Percentiles rank a stretch among this genome's conserved stretches.
Evolutionary conservation across 2,797 vertebrate genomes (phyloP).

Genomic region (Anguilla anguilla): DNA sequence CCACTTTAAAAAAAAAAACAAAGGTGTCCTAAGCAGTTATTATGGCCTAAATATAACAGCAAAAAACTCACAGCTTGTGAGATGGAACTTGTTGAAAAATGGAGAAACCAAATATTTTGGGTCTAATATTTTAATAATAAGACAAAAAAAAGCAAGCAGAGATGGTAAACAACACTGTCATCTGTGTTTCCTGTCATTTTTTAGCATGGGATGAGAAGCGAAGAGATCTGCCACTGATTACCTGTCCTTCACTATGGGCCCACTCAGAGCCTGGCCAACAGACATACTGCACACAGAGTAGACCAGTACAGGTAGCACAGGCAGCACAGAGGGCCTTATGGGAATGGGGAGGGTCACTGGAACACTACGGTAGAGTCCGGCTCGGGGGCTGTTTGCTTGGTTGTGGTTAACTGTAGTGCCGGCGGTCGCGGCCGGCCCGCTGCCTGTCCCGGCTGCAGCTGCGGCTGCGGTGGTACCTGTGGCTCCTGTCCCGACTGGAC

Average conservation of each 20-base stretch:
- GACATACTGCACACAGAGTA: not conserved
- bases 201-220: not conserved
- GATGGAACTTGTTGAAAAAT: not conserved
- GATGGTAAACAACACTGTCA: not conserved
- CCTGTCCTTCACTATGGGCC: not conserved
- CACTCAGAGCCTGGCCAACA: not conserved
- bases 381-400: not conserved
- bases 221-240: not conserved
- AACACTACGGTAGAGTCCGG: not conserved
- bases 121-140: not conserved
- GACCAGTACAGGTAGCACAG: not conserved
- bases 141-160: not conserved
- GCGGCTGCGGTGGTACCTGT: constrained; percentile 40
- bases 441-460: not conserved
- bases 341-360: not conserved
- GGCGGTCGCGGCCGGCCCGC: constrained; percentile 43
- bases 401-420: constrained; percentile 43
- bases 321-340: not conserved
- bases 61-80: not conserved
- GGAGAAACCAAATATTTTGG: not conserved
- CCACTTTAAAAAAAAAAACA: not conserved
- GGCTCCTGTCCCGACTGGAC: constrained; percentile 23
- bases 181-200: not conserved
- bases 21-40: not conserved
- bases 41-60: not conserved